Evolutionary conservation across 2,797 vertebrate species (phyloP).

Genomic region (Heterohyrax brucei): DNA sequence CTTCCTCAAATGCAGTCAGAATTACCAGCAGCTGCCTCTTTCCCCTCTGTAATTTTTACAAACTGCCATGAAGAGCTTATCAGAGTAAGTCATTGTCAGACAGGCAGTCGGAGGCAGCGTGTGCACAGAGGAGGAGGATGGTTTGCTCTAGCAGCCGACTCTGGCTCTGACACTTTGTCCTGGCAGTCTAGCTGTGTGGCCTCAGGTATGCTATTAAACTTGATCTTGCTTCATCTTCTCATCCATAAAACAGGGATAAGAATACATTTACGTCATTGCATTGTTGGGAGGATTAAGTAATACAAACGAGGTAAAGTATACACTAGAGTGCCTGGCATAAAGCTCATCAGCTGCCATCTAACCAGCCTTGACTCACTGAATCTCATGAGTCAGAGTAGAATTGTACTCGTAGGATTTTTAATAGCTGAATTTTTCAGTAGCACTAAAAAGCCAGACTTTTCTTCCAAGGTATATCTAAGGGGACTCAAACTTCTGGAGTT

Average conservation of each 20-base stretch:
- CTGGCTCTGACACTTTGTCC: background rate
- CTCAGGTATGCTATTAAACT: background rate
- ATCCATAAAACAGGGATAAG: background rate
- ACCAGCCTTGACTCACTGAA: too few relatives aligned
- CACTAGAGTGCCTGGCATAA: background rate
- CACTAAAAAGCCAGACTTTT: too few relatives aligned
- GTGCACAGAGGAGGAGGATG: rapidly evolving
- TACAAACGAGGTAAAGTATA: background rate
- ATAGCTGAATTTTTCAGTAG: too few relatives aligned
- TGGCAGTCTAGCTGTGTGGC: background rate
- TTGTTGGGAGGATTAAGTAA: background rate
- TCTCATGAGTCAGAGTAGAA: too few relatives aligned
- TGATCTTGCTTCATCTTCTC: background rate
- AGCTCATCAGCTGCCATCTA: too few relatives aligned
- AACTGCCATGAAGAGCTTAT: background rate
- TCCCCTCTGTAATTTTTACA: background rate
- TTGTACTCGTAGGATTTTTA: too few relatives aligned
- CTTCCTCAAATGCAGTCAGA: background rate
- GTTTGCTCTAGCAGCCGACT: background rate
- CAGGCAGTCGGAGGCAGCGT: background rate
- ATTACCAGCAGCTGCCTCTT: background rate
- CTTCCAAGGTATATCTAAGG: too few relatives aligned
- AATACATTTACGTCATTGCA: background rate
- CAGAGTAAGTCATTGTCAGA: too few relatives aligned
- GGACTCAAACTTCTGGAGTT: too few relatives aligned